Conservation (phyloP, 2,888 invertebrate genomes). For the Cerceris rybyensis region DNA sequence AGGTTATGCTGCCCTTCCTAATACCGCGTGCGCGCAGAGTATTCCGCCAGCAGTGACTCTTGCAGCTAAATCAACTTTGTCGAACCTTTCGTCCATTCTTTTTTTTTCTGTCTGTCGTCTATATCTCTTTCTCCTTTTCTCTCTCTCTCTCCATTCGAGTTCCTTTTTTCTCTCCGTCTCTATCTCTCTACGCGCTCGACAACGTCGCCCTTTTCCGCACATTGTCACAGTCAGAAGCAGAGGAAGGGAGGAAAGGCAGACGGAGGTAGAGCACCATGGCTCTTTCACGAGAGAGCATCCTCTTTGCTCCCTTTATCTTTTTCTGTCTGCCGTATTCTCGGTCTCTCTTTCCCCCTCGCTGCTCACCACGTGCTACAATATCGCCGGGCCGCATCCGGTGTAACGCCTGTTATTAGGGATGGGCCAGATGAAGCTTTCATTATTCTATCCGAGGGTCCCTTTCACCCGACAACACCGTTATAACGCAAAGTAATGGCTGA, state of each 20-base stretch:
- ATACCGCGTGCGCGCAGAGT: conserved; percentile 25
- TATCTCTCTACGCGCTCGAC: conserved; percentile 38
- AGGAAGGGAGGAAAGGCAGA: not conserved
- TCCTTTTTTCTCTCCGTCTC: not conserved
- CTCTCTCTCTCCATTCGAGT: conserved; percentile 2
- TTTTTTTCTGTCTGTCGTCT: not conserved
- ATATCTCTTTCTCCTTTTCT: conserved; percentile 7
- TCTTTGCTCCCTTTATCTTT: conserved; percentile 21
- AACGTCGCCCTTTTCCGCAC: conserved; percentile 46
- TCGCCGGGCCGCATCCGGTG: conserved; percentile 70
- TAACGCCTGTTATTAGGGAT: conserved; percentile 68
- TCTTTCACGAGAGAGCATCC: conserved; percentile 52
- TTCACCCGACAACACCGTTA: conserved; percentile 55
- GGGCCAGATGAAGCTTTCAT: conserved; percentile 64
- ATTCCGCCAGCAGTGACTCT: conserved; percentile 13
- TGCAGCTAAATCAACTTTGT: conserved; percentile 1
- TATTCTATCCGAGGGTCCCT: conserved; percentile 55
- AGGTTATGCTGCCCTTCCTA: conserved; percentile 40
- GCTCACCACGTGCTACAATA: conserved; percentile 67
- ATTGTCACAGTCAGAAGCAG: conserved; percentile 34
- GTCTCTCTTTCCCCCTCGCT: conserved; percentile 23
- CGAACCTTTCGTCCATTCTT: not conserved
- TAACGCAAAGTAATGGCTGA: conserved; percentile 54
- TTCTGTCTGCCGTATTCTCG: conserved; percentile 20
- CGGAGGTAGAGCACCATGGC: conserved; percentile 46